A percentile compares a stretch with the other conserved stretches of the same genome.
Conservation (phyloP, 2,888 invertebrate genomes). For the Temnothorax ravouxi region DNA sequence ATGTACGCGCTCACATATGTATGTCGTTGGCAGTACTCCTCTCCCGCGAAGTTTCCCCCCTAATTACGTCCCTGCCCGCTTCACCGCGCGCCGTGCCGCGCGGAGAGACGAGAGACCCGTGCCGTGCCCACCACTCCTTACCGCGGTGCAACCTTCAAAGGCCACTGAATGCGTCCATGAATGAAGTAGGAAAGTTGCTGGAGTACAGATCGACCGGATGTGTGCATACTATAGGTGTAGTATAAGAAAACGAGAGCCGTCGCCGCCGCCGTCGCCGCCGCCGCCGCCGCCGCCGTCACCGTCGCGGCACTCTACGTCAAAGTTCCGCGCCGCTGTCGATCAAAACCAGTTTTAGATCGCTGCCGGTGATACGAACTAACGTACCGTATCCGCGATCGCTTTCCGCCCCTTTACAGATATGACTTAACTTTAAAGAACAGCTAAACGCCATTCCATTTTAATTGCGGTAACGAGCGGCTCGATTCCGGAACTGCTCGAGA, state of each 20-base stretch:
- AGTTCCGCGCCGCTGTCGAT: slow-evolving; percentile 25
- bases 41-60: slow-evolving; percentile 40
- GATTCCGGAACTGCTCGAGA: slow-evolving; percentile 14
- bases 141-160: slow-evolving; percentile 85
- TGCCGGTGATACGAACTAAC: slow-evolving; percentile 29
- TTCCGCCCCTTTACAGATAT: slow-evolving; percentile 19
- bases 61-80: slow-evolving; percentile 32
- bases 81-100: slow-evolving; percentile 47
- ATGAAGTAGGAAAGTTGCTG: slow-evolving; percentile 84
- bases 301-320: slow-evolving; percentile 25
- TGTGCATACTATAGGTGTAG: slow-evolving; percentile 74
- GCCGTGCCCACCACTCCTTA: slow-evolving; percentile 72
- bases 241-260: slow-evolving; percentile 72
- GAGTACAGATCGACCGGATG: slow-evolving; percentile 81
- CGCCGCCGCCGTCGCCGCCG: slow-evolving; percentile 38
- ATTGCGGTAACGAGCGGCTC: neutral
- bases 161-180: slow-evolving; percentile 85
- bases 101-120: slow-evolving; percentile 68
- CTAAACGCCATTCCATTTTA: slow-evolving; percentile 12
- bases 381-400: slow-evolving; percentile 36
- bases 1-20: too few relatives aligned
- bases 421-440: slow-evolving; percentile 14
- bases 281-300: slow-evolving; percentile 46
- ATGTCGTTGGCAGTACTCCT: neutral
- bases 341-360: slow-evolving; percentile 64